phyloP scores from a whole-genome alignment of 2,113 vertebrate genomes.

The Lethenteron camtschaticum region DNA sequence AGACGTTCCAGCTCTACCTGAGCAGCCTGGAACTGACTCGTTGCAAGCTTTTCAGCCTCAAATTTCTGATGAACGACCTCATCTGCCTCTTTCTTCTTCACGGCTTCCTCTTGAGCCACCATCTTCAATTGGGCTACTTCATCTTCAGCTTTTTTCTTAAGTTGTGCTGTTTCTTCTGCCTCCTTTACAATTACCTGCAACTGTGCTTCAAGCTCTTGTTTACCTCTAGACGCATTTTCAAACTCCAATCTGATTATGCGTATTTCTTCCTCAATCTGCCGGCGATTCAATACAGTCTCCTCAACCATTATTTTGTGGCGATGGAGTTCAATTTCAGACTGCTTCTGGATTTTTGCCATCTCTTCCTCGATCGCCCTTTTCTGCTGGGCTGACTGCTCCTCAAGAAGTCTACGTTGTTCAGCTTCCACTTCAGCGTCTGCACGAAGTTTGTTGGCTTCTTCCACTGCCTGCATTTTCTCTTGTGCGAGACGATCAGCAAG shows the following conservation, averaged over 20 bases:
- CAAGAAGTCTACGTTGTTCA: slow-evolving; percentile 66
- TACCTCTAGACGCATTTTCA: slow-evolving; percentile 56
- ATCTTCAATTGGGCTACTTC: slow-evolving; percentile 54
- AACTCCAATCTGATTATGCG: slow-evolving; percentile 57
- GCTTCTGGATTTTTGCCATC: slow-evolving; percentile 48
- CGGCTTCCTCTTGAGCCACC: slow-evolving; percentile 51
- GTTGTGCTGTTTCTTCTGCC: slow-evolving; percentile 60
- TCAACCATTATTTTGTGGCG: slow-evolving; percentile 63
- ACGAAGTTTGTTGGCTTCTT: slow-evolving; percentile 56
- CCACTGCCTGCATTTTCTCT: slow-evolving; percentile 89
- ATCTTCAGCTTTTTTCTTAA: slow-evolving; percentile 69
- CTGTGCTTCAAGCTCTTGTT: slow-evolving; percentile 70
- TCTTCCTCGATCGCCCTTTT: slow-evolving; percentile 82
- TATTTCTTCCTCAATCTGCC: slow-evolving; percentile 77
- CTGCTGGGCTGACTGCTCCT: slow-evolving; percentile 78
- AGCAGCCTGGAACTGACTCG: slow-evolving; percentile 42
- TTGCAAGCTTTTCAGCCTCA: slow-evolving; percentile 58
- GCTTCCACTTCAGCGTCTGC: slow-evolving; percentile 69
- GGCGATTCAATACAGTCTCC: slow-evolving; percentile 60
- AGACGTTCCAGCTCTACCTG: slow-evolving; percentile 64
- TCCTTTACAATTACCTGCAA: slow-evolving; percentile 60
- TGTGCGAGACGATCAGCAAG: slow-evolving; percentile 77
- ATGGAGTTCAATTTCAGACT: slow-evolving; percentile 55
- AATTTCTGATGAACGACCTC: slow-evolving; percentile 60
- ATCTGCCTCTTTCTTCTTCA: slow-evolving; percentile 51